Conservation (phyloP, 92 coral and sea anemone genomes). For the Parazoanthus swiftii region DNA sequence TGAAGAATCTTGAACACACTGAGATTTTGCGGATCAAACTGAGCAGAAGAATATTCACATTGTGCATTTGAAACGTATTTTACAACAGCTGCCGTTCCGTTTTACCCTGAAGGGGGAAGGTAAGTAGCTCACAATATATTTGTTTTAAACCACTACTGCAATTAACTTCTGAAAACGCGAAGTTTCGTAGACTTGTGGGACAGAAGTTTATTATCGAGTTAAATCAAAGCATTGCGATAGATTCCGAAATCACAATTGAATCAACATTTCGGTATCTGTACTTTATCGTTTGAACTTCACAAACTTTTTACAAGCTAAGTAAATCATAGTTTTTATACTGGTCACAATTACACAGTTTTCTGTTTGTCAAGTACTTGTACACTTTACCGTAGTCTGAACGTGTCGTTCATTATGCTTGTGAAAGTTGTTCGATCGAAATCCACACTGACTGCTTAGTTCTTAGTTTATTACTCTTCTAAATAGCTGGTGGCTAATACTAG, state of each 20-base stretch:
- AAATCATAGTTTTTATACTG: not conserved
- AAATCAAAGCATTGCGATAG: not conserved
- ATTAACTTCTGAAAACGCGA: too few relatives aligned
- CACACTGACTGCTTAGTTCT: too few relatives aligned
- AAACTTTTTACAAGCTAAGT: not conserved
- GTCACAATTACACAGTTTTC: not conserved
- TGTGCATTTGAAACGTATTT: not conserved
- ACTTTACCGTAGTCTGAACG: too few relatives aligned
- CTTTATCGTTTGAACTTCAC: not conserved
- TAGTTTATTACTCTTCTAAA: too few relatives aligned
- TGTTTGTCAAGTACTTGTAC: too few relatives aligned
- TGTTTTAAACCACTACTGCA: not conserved
- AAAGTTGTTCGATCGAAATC: too few relatives aligned
- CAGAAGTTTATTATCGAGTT: not conserved
- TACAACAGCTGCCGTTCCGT: not conserved
- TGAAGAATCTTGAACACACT: not conserved
- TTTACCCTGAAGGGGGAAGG: not conserved
- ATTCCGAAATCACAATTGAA: not conserved
- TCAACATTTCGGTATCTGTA: conserved; percentile 2
- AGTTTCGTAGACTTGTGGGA: not conserved
- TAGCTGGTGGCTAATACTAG: too few relatives aligned
- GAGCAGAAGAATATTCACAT: not conserved
- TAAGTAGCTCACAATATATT: not conserved
- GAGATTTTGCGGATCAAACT: not conserved
- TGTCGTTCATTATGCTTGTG: too few relatives aligned